phyloP scores from a whole-genome alignment of 2,888 invertebrate genomes.

The Pseudococcus jackbeardsleyi region DNA sequence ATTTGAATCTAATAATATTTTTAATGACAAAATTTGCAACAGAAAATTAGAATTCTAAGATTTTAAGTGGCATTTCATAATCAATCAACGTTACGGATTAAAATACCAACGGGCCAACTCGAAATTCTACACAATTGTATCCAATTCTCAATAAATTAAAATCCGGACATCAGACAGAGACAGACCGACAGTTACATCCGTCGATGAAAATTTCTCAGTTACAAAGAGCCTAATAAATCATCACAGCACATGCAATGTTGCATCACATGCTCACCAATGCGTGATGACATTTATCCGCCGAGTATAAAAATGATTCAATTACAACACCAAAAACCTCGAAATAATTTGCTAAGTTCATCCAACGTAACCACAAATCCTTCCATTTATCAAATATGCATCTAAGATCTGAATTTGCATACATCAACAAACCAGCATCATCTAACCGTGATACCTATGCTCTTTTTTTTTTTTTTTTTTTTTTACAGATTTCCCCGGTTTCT shows the following conservation, averaged over 20 bases:
- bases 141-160: not conserved
- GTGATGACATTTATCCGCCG: not conserved
- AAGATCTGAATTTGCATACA: not conserved
- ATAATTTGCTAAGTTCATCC: slow-evolving; percentile 15
- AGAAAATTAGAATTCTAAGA: too few species aligned
- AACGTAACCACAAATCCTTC: slow-evolving; percentile 7
- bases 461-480: too few species aligned
- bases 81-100: not conserved
- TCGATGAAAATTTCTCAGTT: not conserved
- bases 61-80: not conserved
- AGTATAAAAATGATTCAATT: not conserved
- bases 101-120: too few species aligned
- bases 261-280: slow-evolving; percentile 38
- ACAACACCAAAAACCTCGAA: not conserved
- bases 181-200: not conserved
- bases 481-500: slow-evolving; percentile 89
- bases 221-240: not conserved
- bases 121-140: not conserved
- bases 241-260: not conserved
- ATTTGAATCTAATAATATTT: too few species aligned
- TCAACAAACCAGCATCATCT: not conserved
- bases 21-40: too few species aligned
- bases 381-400: not conserved
- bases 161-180: not conserved
- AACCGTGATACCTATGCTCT: slow-evolving; percentile 2